A percentile compares a stretch with the other conserved stretches of the same genome.
Evolutionary conservation across 2,113 vertebrate genomes (phyloP).

Genomic region (Phycodurus eques): DNA sequence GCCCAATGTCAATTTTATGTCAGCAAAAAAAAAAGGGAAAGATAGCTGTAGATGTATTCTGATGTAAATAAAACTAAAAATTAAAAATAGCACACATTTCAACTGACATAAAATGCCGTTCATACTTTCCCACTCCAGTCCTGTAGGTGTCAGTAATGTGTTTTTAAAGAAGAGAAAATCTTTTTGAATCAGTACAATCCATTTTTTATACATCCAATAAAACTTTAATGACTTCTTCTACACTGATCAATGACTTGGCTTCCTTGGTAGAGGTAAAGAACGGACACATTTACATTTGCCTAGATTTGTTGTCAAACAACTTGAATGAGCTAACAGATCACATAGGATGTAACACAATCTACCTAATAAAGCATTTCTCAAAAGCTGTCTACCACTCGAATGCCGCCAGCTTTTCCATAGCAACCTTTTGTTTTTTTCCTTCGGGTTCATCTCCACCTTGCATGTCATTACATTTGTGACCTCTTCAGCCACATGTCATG

Average conservation of each 20-base stretch:
- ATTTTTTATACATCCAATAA: not conserved
- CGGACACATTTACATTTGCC: constrained; percentile 11
- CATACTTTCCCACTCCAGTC: not conserved
- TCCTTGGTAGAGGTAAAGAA: not conserved
- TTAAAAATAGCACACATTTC: too few relatives aligned
- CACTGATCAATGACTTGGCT: not conserved
- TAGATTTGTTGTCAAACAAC: constrained; percentile 31
- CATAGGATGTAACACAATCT: constrained; percentile 5
- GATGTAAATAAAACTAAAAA: too few relatives aligned
- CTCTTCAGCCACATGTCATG: constrained; percentile 57
- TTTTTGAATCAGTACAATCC: too few relatives aligned
- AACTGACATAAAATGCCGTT: not conserved
- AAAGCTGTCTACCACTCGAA: constrained; percentile 40
- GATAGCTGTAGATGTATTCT: too few relatives aligned
- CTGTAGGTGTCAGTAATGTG: not conserved
- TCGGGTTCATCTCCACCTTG: constrained; percentile 50
- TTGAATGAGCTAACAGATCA: constrained; percentile 43
- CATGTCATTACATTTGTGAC: constrained; percentile 69
- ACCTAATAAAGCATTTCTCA: constrained; percentile 1
- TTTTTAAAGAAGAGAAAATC: not conserved
- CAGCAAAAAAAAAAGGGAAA: too few relatives aligned
- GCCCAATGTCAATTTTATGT: too few relatives aligned
- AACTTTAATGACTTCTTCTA: not conserved
- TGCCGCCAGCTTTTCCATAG: constrained; percentile 42
- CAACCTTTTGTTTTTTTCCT: constrained; percentile 50